Evolutionary conservation across 2,113 vertebrate genomes (phyloP).

Genomic region (Boleophthalmus pectinirostris): DNA sequence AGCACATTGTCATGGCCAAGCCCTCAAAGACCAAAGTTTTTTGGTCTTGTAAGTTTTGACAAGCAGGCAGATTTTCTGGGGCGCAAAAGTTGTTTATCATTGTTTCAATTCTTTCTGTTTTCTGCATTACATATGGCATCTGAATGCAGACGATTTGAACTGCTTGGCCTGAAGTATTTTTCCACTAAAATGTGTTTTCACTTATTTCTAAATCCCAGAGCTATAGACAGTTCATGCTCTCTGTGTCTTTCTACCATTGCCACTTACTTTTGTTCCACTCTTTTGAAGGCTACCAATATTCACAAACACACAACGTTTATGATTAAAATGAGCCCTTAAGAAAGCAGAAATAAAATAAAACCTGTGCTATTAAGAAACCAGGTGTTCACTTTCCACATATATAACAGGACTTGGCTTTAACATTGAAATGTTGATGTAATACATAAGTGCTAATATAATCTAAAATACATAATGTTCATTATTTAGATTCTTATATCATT

Average conservation of each 20-base stretch:
- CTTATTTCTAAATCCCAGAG: slow-evolving; percentile 48
- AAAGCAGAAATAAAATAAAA: slow-evolving; percentile 7
- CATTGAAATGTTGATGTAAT: not conserved
- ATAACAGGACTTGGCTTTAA: slow-evolving; percentile 9
- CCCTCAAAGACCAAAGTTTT: slow-evolving; percentile 34
- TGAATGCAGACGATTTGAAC: slow-evolving; percentile 48
- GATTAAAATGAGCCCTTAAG: slow-evolving; percentile 21
- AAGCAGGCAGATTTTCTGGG: slow-evolving; percentile 28
- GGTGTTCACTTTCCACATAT: not conserved
- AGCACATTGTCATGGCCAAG: slow-evolving; percentile 21
- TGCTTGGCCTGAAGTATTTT: slow-evolving; percentile 46
- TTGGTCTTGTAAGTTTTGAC: not conserved
- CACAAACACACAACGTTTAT: slow-evolving; percentile 26
- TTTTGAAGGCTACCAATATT: slow-evolving; percentile 33
- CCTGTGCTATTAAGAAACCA: slow-evolving; percentile 7
- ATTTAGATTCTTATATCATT: not conserved
- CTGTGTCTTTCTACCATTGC: slow-evolving; percentile 25
- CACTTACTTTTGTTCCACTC: slow-evolving; percentile 20
- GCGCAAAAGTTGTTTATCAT: slow-evolving; percentile 47
- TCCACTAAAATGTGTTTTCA: slow-evolving; percentile 66
- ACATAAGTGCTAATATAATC: not conserved
- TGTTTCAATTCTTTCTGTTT: slow-evolving; percentile 29
- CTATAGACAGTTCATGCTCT: slow-evolving; percentile 30
- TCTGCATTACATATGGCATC: slow-evolving; percentile 42
- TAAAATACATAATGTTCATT: slow-evolving; percentile 5